Evolutionary conservation across 1,140 invertebrate genomes (phyloP).

Genomic region (Potamilus streckersoni): DNA sequence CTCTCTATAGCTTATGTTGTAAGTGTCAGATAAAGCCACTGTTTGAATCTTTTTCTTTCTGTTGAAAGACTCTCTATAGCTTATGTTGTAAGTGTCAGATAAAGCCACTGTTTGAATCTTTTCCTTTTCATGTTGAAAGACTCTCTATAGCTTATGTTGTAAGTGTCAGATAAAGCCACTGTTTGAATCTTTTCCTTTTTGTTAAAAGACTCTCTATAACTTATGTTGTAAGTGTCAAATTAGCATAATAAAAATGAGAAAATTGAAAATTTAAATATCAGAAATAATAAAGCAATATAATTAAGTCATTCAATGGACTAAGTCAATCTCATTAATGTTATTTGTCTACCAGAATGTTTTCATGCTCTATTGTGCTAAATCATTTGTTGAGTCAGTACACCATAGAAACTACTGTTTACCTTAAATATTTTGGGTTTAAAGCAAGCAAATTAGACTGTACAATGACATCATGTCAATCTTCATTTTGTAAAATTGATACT

Average conservation of each 20-base stretch:
- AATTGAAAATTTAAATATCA: neutral
- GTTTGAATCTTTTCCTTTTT: constrained; percentile 21
- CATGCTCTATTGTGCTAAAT: neutral
- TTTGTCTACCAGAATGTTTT: neutral
- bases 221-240: constrained; percentile 25
- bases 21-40: constrained; percentile 26
- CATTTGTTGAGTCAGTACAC: neutral
- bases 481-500: too few relatives aligned
- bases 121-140: constrained; percentile 22
- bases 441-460: too few relatives aligned
- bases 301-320: too few relatives aligned
- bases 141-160: constrained; percentile 15
- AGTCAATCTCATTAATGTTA: neutral
- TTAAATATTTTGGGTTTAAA: too few relatives aligned
- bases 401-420: too few relatives aligned
- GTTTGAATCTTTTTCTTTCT: constrained; percentile 21
- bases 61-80: constrained; percentile 21
- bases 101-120: constrained; percentile 19
- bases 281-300: too few relatives aligned
- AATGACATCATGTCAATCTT: too few relatives aligned
- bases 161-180: constrained; percentile 3
- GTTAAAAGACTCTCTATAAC: constrained; percentile 18
- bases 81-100: constrained; percentile 1
- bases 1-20: constrained; percentile 24
- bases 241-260: neutral